Conservation (phyloP, 2,113 vertebrate genomes). For the Sebastes fasciatus region DNA sequence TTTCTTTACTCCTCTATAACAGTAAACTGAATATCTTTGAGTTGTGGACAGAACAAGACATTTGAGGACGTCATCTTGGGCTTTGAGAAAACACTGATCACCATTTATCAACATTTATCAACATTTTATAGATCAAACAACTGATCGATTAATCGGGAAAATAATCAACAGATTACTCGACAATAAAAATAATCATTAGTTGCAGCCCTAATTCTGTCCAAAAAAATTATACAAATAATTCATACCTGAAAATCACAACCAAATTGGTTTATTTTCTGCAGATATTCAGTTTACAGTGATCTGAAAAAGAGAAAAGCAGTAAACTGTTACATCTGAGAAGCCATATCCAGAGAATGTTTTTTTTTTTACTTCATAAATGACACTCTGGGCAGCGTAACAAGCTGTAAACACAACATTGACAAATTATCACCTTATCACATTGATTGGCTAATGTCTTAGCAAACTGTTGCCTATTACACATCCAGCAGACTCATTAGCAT, state of each 20-base stretch:
- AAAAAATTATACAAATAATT: background rate
- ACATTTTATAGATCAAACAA: too few species aligned
- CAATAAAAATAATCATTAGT: background rate
- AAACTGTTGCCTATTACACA: slow-evolving; percentile 1
- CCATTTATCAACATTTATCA: too few species aligned
- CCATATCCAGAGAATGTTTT: background rate
- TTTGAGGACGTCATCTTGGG: too few species aligned
- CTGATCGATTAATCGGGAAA: background rate
- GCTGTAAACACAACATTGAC: slow-evolving; percentile 8
- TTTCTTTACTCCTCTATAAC: too few species aligned
- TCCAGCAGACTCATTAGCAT: slow-evolving; percentile 24
- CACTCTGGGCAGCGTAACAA: background rate
- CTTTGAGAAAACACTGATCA: too few species aligned
- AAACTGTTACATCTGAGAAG: background rate
- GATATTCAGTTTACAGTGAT: background rate
- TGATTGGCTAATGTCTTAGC: background rate
- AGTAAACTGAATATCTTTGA: too few species aligned
- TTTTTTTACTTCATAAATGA: background rate
- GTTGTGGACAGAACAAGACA: too few species aligned
- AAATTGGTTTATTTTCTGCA: background rate
- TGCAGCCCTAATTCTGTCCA: background rate
- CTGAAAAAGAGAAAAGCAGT: background rate
- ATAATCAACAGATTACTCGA: background rate
- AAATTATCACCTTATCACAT: slow-evolving; percentile 1
- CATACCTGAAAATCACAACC: background rate